These are phyloP conservation scores for Diacarnus erythraeanus DNA, from an alignment of 37 sponge, comb jelly and placozoan genomes.

Conservation along the genomic window DNA sequence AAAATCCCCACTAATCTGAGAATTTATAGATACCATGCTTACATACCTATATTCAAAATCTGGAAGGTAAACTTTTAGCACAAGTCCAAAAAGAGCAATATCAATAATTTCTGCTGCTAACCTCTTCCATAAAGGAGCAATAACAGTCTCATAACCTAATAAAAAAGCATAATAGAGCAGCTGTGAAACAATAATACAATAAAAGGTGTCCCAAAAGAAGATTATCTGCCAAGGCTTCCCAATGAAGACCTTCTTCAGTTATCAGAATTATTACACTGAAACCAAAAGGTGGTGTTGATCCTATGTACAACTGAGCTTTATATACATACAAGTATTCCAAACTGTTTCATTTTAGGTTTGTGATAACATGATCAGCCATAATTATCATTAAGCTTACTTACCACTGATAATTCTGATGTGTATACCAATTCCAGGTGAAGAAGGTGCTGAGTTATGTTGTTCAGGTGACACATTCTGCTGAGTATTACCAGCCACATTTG, in stretches of 20 bases:
- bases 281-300: too few relatives aligned
- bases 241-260: not conserved
- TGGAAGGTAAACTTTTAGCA: constrained; percentile 43
- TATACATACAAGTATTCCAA: too few relatives aligned
- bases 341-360: too few relatives aligned
- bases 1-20: too few relatives aligned
- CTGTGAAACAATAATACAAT: too few relatives aligned
- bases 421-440: not conserved
- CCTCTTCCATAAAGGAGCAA: constrained; percentile 55
- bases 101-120: constrained; percentile 58
- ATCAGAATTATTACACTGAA: too few relatives aligned
- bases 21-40: too few relatives aligned
- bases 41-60: constrained; percentile 50
- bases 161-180: not conserved
- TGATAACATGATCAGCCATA: too few relatives aligned
- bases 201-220: too few relatives aligned
- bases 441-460: not conserved
- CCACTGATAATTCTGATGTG: constrained; percentile 33
- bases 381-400: constrained; percentile 6
- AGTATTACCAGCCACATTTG: not conserved
- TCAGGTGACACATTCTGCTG: not conserved
- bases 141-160: constrained; percentile 42
- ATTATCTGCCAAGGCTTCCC: too few relatives aligned
- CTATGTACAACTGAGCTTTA: too few relatives aligned
- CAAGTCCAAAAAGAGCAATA: constrained; percentile 17